phyloP scores from a whole-genome alignment of 1,140 invertebrate species.

The Cotesia vestalis region DNA sequence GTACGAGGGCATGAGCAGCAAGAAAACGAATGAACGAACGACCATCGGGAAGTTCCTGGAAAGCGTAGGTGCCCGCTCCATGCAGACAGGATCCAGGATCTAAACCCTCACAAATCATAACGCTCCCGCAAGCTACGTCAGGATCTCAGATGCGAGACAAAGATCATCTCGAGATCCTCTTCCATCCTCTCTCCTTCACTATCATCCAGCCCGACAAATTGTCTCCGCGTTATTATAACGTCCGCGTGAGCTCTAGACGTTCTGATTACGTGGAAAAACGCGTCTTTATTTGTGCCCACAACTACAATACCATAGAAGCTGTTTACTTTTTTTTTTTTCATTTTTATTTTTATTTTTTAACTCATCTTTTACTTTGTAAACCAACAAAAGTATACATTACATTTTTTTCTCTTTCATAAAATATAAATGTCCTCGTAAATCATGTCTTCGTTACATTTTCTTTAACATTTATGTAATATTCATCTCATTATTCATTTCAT shows the following conservation, averaged over 20 bases:
- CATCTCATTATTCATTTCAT: too few relatives aligned
- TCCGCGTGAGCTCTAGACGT: conserved; percentile 28
- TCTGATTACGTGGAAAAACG: conserved; percentile 28
- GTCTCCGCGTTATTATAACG: conserved; percentile 28
- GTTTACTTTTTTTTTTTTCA: neutral
- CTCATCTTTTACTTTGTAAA: neutral
- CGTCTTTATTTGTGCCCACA: conserved; percentile 23
- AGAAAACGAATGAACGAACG: conserved; percentile 16
- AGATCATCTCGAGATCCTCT: conserved; percentile 43
- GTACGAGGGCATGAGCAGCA: conserved; percentile 19
- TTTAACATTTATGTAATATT: too few relatives aligned
- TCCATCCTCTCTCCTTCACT: conserved; percentile 31
- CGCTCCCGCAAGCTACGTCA: conserved; percentile 38
- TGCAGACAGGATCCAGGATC: conserved; percentile 53
- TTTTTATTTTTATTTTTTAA: conserved; percentile 11
- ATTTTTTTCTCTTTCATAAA: too few relatives aligned
- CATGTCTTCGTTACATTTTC: too few relatives aligned
- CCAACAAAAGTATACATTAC: too few relatives aligned
- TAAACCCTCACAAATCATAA: conserved; percentile 59
- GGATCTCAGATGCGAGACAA: conserved; percentile 44
- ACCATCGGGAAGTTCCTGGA: conserved; percentile 50
- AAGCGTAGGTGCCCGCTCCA: conserved; percentile 54
- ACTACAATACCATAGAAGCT: too few relatives aligned
- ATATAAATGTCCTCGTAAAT: too few relatives aligned
- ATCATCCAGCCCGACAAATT: conserved; percentile 33